Conservation (phyloP, 2,888 invertebrate genomes). For the Biston betularia region DNA sequence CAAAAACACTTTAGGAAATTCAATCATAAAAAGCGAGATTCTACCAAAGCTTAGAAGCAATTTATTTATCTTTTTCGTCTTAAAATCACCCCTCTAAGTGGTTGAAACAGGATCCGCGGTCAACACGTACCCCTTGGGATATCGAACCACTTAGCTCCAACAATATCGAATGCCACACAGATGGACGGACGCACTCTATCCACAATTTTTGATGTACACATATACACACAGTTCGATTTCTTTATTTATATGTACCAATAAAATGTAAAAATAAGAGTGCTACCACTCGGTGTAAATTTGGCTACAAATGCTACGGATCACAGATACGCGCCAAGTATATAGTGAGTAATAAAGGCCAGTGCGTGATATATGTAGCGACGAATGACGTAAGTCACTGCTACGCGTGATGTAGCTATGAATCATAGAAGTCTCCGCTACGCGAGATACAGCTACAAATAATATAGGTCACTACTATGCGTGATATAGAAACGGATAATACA, state of each 20-base stretch:
- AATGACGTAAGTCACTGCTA: not conserved
- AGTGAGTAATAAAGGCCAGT: not conserved
- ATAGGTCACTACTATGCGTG: not conserved
- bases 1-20: not conserved
- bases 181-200: not conserved
- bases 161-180: constrained; percentile 31
- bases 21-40: not conserved
- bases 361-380: not conserved
- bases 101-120: constrained; percentile 25
- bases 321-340: no score
- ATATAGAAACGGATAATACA: not conserved
- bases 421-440: not conserved
- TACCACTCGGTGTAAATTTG: no score
- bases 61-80: not conserved
- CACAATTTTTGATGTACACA: not conserved
- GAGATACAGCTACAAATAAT: not conserved
- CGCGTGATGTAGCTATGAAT: not conserved
- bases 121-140: constrained; percentile 27
- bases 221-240: no score
- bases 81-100: constrained; percentile 32
- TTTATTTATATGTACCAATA: no score
- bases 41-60: not conserved
- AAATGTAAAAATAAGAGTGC: no score
- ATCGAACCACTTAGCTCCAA: constrained; percentile 22
- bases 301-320: not conserved